Percentiles rank a stretch among this genome's conserved stretches.
These are phyloP conservation scores for Pelecanus crispus DNA, from an alignment of 2,113 vertebrate genomes.

Conservation along the genomic window DNA sequence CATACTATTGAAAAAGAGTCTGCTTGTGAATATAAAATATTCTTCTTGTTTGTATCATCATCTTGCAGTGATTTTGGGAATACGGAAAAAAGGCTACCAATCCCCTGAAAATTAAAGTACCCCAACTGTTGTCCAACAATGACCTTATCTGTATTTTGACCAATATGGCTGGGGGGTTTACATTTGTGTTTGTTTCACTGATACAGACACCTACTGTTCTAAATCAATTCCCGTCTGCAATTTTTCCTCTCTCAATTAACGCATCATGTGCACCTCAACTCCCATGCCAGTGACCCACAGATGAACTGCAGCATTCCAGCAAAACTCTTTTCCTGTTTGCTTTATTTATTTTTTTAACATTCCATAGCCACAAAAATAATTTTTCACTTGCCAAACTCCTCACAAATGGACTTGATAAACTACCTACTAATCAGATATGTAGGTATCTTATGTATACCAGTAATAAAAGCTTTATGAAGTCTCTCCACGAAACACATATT, in stretches of 20 bases:
- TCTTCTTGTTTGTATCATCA: background rate
- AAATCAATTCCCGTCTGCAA: background rate
- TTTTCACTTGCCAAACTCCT: background rate
- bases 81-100: background rate
- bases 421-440: background rate
- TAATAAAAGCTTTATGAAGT: background rate
- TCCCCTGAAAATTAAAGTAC: background rate
- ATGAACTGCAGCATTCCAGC: background rate
- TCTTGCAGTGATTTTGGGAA: background rate
- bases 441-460: background rate
- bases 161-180: background rate
- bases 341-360: background rate
- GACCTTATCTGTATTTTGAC: background rate
- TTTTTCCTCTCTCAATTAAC: slow-evolving; percentile 19
- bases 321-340: background rate
- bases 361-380: background rate
- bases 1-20: background rate
- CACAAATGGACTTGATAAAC: background rate
- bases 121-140: rapidly evolving
- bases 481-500: background rate
- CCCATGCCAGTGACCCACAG: background rate
- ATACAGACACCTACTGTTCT: background rate
- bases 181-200: background rate
- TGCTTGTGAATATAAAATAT: background rate
- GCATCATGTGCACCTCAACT: background rate